Evolutionary conservation across 2,113 vertebrate species (phyloP), one percentile per base, ranked within the genome.

Genomic region (Cisticola juncidis): DNA sequence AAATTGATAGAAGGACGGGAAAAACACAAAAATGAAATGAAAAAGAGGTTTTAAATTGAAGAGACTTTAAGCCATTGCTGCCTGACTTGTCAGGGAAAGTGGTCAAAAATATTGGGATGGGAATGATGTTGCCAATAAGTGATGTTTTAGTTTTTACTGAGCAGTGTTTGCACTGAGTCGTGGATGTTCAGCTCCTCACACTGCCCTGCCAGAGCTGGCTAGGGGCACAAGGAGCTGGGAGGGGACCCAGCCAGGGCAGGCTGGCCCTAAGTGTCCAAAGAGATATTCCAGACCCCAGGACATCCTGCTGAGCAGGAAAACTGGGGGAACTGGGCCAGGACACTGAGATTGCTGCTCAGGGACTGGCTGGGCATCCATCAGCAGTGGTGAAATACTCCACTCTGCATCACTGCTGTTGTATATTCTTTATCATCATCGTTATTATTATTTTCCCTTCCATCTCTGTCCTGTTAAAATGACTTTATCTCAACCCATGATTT

Each of bases 271-370:
- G 8, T n/a, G 16, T 18, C 69, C 69, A 50, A 11, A n/a, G 56
- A 28, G 56, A 69, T 19, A 45, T 45, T 56, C 23, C 54, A 44
- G 42, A 38, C 2, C 13, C 50, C 25, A 9, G 3, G 9, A 11
- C 13, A 44, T 9, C 61, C 18, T 4, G 14, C 4, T 44, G 61
- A 62, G 26, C 33, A 81, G 21, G 6, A 48, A 50, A 50, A n/a
- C 23, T 2, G 2, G 6, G 9, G 8, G 5, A 12, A 68, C n/a
- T 2, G 2, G 0, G 9, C 8, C 24, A 35, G 29, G 21, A 8
- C 13, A 31, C 16, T 35, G 29, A 0, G 0, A 24, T 1, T 60
- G 40, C 25, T 86, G 40, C 82, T 42, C 1, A 0, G 40, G 31
- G 28, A 12, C 31, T 20, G 45, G 18, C 47, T 68, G 74, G 23